Conservation (phyloP, 2,888 invertebrate genomes). For the Smittia aterrima region DNA sequence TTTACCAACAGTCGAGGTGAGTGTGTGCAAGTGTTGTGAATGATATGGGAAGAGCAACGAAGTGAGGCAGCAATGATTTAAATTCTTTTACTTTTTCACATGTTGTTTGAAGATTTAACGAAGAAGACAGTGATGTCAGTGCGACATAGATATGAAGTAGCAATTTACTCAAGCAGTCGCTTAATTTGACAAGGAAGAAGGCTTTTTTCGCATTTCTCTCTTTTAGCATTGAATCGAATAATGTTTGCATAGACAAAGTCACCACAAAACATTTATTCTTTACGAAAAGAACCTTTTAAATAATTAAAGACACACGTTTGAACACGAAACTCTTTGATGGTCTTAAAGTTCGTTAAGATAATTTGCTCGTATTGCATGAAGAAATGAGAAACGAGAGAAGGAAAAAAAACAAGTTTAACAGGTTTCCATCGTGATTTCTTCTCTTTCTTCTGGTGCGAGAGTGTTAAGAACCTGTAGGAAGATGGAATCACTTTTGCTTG, state of each 20-base stretch:
- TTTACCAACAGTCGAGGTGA: too few species aligned
- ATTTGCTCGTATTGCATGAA: not conserved
- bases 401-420: constrained; percentile 21
- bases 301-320: not conserved
- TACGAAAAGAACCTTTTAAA: too few species aligned
- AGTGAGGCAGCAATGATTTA: not conserved
- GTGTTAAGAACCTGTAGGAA: constrained; percentile 1
- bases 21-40: not conserved
- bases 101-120: not conserved
- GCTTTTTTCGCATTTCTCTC: too few species aligned
- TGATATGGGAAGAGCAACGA: not conserved
- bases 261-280: too few species aligned
- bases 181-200: too few species aligned
- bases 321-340: not conserved
- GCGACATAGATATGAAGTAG: too few species aligned
- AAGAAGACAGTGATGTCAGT: too few species aligned
- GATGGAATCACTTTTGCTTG: constrained; percentile 2
- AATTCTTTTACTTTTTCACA: not conserved
- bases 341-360: not conserved
- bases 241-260: too few species aligned
- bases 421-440: constrained; percentile 12
- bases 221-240: too few species aligned
- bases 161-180: too few species aligned
- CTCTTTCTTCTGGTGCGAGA: not conserved
- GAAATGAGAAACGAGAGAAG: not conserved